Evolutionary conservation across 2,797 vertebrate genomes (phyloP), one percentile per base, ranked within the genome.

Genomic region (Lepus oiostolus): DNA sequence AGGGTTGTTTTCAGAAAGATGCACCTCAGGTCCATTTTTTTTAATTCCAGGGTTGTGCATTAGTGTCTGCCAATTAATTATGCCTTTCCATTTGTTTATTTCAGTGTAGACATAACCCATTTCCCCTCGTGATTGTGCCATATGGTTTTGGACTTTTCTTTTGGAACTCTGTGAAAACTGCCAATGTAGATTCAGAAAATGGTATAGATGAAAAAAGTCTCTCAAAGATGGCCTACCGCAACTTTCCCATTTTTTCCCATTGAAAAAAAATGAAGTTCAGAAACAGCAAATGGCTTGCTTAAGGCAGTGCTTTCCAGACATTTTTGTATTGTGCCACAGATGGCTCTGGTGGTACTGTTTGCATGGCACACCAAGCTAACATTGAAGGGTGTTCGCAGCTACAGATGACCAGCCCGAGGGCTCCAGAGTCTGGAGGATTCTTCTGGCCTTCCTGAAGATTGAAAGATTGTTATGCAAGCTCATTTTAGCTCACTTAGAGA

Each of bases 41-140:
- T 82, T 9, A 47, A 4, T 76, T 72, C 58, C 19, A 60, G 50
- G 1, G 3, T 62, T 84, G 7, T 68, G 22, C 0, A 0, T 47
- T 65, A 77, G 38, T 92, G 22, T 85, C 22, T 50, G 12, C 62
- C 92, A 82, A 58, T 88, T 88, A 84, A 70, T 68, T 91, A 71
- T 60, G 9, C 2, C 10, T 75, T 58, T 67, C 24, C 12, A 17
- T 24, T 71, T 60, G 30, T 63, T 84, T 77, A 12, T 87, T 91
- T 87, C 28, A 67, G 16, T 86, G 21, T 67, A 72, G 35, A 38
- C 3, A 54, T 47, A 92, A 70, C 22, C 30, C 17, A 8, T 88
- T 92, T 79, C 4, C n/a, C 6, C 8, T 93, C 3, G 7, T 35
- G 28, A 4, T 30, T 58, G 30, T 81, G 47, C 54, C 94, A 4